Base-by-base conservation (phyloP, 92 coral and sea anemone species). In the Nematostella vectensis region DNA sequence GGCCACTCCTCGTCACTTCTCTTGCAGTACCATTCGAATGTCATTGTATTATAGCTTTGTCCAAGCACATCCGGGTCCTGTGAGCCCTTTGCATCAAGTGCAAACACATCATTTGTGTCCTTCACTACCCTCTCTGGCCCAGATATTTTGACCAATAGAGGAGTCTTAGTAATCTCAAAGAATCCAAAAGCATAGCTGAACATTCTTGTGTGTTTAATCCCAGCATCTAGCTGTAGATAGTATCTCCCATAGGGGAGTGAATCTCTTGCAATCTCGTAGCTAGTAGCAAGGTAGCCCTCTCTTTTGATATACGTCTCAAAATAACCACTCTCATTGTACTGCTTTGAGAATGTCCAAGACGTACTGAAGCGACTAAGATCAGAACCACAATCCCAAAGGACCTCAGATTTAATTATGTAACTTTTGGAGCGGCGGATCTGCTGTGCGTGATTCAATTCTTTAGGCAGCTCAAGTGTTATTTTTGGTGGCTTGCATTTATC, bases 1-100 rank as follows among this genome's bases (percentile, higher is more conserved):
- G 39, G 50, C 17, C 43, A 37, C 27, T 0, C 22, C 49, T 74
- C 80, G 22, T 29, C 56, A 9, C 58, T 52, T 23, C 87, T 54
- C 48, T 72, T 71, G 54, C 89, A 82, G 3, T 59, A 61, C 89
- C 89, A 82, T 4, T 74, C 51, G 29, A 48, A 82, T 2, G 18
- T 52, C 38, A 82, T 53, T 2, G 59, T 71, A n/a, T 42, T 17
- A 20, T 48, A 27, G 12, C 65, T 39, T 28, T 37, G 25, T 11
- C 43, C 25, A 27, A 21, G 3, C 1, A 24, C 64, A 42, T 77
- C 79, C 36, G 79, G 76, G 36, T 61, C 72, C 50, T 45, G 63
- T 2, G 83, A 70, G 3, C 38, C 28, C 24, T 68, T 47, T 9
- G 76, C 89, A 30, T 76, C 59, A 3, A 82, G 45, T 6, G 24